Conservation (phyloP, 2,113 vertebrate genomes). For the Notarius lentiginosus region DNA sequence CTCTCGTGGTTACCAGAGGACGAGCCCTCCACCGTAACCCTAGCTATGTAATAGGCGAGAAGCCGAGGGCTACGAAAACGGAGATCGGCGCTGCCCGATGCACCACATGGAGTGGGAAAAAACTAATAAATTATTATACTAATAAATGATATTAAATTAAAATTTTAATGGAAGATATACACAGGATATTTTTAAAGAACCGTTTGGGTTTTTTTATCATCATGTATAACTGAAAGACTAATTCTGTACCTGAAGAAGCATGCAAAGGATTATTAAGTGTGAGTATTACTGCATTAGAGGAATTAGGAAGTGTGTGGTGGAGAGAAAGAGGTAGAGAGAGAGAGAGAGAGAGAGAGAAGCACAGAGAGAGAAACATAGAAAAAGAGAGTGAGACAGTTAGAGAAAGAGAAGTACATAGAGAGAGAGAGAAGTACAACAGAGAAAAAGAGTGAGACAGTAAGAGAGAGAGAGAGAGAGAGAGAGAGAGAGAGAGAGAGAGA, state of each 20-base stretch:
- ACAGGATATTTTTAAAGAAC: background rate
- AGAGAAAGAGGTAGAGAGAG: background rate
- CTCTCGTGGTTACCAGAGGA: too few species aligned
- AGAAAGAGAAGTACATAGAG: background rate
- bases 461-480: conserved; percentile 27
- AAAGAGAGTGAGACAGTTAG: background rate
- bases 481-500: background rate
- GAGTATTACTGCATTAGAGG: background rate
- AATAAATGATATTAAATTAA: background rate
- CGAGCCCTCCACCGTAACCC: too few species aligned
- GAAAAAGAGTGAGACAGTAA: background rate
- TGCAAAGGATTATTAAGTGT: background rate
- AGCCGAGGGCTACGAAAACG: too few species aligned
- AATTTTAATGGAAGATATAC: background rate
- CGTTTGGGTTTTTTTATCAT: background rate
- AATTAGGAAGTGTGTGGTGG: background rate
- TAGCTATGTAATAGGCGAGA: too few species aligned
- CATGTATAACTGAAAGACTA: background rate
- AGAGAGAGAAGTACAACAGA: background rate
- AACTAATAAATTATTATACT: too few species aligned
- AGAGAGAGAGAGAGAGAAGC: background rate
- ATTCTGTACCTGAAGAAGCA: background rate
- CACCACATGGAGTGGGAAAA: too few species aligned
- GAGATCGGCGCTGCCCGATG: too few species aligned
- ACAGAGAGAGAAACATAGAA: background rate